phyloP scores from a whole-genome alignment of 2,888 invertebrate genomes.

The Vesta saturnalis region DNA sequence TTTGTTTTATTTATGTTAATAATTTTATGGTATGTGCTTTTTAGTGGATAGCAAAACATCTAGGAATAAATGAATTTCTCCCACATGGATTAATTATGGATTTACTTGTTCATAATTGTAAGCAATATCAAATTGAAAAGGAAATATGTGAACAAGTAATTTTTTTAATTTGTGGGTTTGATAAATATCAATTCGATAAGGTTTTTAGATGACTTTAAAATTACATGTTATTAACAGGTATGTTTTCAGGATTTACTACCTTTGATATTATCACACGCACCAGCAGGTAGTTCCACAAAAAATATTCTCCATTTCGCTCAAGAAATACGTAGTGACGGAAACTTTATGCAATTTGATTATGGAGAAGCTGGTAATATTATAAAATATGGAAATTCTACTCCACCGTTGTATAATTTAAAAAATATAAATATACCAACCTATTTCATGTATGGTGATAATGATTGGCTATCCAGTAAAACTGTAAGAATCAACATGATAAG shows the following conservation, averaged over 20 bases:
- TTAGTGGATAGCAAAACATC: constrained; percentile 69
- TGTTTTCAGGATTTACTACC: constrained; percentile 68
- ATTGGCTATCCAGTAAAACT: constrained; percentile 74
- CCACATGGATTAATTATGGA: constrained; percentile 72
- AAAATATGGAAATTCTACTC: constrained; percentile 67
- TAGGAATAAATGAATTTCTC: constrained; percentile 78
- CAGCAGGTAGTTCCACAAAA: constrained; percentile 80
- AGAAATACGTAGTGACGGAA: constrained; percentile 62
- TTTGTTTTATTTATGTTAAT: constrained; percentile 8
- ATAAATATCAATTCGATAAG: constrained; percentile 72
- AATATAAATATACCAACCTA: constrained; percentile 73
- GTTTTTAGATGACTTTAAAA: constrained; percentile 55
- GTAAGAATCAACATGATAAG: constrained; percentile 61
- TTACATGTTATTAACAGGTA: background rate
- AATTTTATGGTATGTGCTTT: constrained; percentile 47
- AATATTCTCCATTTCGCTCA: constrained; percentile 77
- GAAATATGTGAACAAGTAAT: constrained; percentile 77
- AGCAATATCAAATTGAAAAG: constrained; percentile 66
- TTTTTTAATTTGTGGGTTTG: constrained; percentile 79
- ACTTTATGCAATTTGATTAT: constrained; percentile 73
- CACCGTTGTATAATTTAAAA: constrained; percentile 72
- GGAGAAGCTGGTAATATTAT: constrained; percentile 68
- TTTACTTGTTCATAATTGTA: constrained; percentile 72
- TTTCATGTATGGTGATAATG: constrained; percentile 75
- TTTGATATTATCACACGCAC: constrained; percentile 73